These are phyloP conservation scores for Myotis yumanensis DNA, from an alignment of 2,113 vertebrate genomes.

Conservation along the genomic window DNA sequence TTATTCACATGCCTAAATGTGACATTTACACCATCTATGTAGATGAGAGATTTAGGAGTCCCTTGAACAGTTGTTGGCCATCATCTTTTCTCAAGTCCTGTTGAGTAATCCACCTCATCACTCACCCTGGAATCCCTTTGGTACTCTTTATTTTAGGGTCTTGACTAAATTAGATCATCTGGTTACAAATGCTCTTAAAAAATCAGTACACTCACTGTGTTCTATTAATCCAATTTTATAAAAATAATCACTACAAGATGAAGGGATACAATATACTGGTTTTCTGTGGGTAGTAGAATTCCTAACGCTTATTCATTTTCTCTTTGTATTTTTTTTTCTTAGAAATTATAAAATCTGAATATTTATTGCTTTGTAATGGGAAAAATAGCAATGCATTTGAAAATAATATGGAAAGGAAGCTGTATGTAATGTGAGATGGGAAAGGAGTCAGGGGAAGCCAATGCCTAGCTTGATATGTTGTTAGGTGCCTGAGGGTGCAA, in stretches of 20 bases:
- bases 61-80: background rate
- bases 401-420: background rate
- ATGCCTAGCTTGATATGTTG: background rate
- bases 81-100: background rate
- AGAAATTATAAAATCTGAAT: background rate
- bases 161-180: background rate
- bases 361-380: background rate
- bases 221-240: background rate
- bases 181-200: background rate
- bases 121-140: background rate
- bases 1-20: background rate
- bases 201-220: background rate
- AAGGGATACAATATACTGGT: background rate
- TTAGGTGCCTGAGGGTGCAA: background rate
- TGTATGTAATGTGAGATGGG: background rate
- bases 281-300: background rate
- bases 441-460: background rate
- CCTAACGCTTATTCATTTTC: background rate
- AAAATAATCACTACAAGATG: background rate
- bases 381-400: background rate
- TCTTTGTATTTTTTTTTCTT: background rate
- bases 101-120: background rate
- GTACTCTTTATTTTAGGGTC: background rate
- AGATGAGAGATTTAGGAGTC: background rate
- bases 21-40: background rate